Evolutionary conservation across 2,888 invertebrate genomes (phyloP), one percentile per base, ranked within the genome.

Genomic region (Lacanobia wlatinum): DNA sequence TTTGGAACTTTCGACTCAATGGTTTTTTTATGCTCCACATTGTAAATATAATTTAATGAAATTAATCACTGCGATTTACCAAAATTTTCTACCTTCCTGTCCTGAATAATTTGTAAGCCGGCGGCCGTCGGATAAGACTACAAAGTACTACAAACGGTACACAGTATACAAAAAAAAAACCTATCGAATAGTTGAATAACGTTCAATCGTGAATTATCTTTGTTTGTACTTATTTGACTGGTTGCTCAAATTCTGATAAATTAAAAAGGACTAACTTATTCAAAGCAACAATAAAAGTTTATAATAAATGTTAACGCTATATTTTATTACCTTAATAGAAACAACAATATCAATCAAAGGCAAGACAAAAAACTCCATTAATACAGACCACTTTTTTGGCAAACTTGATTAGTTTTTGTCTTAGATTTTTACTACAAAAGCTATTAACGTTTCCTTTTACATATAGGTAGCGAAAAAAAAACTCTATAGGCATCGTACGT

Each of bases 281-380:
- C 16, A 21, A 66, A 21, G 16, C n/a, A 34, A 38, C 23, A n/a
- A 38, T n/a, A n/a, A 14, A 52, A 38, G 6, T 52, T 23, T 16
- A 6, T 10, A 43, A 75, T 12, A 16, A 1, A 28, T 43, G 52
- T 34, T 46, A 18, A 34, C 18, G 38, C 10, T 18, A 28, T 12
- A 61, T 77, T 77, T 77, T 52, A 46, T 43, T 14, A 23, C 16
- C 9, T 28, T 38, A 28, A 46, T 10, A 76, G 14, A 18, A 59
- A 76, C 34, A 75, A 75, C 18, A 60, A 68, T 23, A 77, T 77
- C 48, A 60, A 74, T 68, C 59, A 68, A 67, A 53, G 14, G 16
- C 18, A 53, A 50, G 14, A 68, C 43, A 62, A 75, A 63, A 76
- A 76, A 10, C 1, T 14, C 18, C 23, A 77, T 52, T 71, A 63